Percentiles rank a stretch among this genome's conserved stretches.
Evolutionary conservation across 2,888 invertebrate genomes (phyloP).

Genomic region (Heliconius charithonia): DNA sequence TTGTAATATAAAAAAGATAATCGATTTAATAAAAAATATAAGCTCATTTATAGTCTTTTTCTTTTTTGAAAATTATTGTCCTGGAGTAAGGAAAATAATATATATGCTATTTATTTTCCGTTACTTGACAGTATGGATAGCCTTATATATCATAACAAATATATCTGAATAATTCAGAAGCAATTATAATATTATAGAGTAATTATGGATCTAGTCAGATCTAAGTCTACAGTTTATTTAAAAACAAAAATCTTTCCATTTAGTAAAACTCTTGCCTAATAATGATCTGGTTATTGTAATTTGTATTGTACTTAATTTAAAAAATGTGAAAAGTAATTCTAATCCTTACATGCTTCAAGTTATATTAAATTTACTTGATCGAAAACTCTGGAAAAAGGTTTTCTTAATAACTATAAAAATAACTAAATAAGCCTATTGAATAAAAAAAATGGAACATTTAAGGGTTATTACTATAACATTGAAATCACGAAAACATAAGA

Average conservation of each 20-base stretch:
- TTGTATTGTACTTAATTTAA: conserved; percentile 16
- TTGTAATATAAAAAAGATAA: neutral
- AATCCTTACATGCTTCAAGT: neutral
- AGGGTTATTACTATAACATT: no score
- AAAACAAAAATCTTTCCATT: conserved; percentile 9
- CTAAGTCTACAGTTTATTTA: conserved; percentile 27
- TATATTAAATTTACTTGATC: neutral
- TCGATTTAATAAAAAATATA: conserved; percentile 10
- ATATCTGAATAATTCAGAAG: conserved; percentile 13
- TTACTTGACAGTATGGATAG: neutral
- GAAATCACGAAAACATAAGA: no score
- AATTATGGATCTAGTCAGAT: conserved; percentile 28
- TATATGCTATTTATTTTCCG: neutral
- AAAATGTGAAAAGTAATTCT: neutral
- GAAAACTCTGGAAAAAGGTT: neutral
- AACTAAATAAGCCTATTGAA: no score
- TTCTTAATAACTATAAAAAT: no score
- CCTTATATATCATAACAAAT: conserved; percentile 1
- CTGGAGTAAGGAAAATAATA: neutral
- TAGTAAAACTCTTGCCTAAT: conserved; percentile 24
- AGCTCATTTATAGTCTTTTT: neutral
- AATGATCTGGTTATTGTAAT: conserved; percentile 20
- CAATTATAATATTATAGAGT: conserved; percentile 16
- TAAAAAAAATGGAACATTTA: no score
- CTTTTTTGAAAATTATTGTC: neutral